Conservation (phyloP, 1,140 invertebrate genomes). For the Trichogramma pretiosum region DNA sequence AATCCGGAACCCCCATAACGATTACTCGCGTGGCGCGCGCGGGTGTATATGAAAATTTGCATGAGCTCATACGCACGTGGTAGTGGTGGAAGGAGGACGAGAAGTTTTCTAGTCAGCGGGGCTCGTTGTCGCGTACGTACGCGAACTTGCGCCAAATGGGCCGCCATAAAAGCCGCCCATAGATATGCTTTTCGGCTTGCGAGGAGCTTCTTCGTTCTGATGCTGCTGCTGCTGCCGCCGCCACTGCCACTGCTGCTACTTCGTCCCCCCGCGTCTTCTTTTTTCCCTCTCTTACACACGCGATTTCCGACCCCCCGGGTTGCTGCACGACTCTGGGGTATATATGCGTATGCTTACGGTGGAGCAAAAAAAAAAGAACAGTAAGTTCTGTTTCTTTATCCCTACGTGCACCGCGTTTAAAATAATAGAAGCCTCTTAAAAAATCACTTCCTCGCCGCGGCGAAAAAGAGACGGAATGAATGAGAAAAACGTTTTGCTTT, state of each 20-base stretch:
- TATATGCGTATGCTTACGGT: conserved; percentile 12
- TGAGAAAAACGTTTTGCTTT: too few relatives aligned
- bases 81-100: too few relatives aligned
- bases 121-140: conserved; percentile 47
- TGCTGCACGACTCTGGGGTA: conserved; percentile 11
- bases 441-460: conserved; percentile 13
- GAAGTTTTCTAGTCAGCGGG: too few relatives aligned
- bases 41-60: too few relatives aligned
- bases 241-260: conserved; percentile 17
- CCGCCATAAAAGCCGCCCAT: conserved; percentile 40
- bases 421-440: conserved; percentile 19
- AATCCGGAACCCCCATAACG: conserved; percentile 42
- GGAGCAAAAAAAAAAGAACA: not conserved
- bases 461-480: not conserved
- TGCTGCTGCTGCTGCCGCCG: conserved; percentile 4
- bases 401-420: conserved; percentile 10
- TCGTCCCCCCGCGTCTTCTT: conserved; percentile 15
- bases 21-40: conserved; percentile 24
- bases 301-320: conserved; percentile 12
- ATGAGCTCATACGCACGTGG: too few relatives aligned
- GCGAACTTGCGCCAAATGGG: conserved; percentile 47
- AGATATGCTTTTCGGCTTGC: conserved; percentile 18
- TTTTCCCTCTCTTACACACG: conserved; percentile 7
- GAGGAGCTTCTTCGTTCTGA: too few relatives aligned
- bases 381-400: not conserved